These are phyloP conservation scores for Falco novaeseelandiae DNA, from an alignment of 2,797 vertebrate species.

Conservation along the genomic window DNA sequence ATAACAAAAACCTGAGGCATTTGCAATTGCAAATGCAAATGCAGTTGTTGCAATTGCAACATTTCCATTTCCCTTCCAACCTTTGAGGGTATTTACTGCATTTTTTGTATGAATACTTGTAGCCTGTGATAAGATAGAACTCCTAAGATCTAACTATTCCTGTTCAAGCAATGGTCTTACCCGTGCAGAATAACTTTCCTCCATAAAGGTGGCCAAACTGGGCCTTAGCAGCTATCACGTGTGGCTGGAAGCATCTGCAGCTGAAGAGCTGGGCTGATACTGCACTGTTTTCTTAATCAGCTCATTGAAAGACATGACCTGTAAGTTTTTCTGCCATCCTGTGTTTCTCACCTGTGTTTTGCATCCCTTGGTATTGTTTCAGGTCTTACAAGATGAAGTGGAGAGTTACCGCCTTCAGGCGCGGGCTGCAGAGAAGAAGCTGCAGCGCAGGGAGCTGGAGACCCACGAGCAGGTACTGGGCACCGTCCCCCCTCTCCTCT, in stretches of 20 bases:
- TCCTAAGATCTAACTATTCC: fast-evolving
- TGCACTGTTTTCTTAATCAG: not conserved
- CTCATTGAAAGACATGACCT: fast-evolving
- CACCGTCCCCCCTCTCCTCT: not conserved
- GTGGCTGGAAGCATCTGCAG: not conserved
- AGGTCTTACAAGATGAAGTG: slow-evolving; percentile 87
- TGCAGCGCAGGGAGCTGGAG: slow-evolving; percentile 86
- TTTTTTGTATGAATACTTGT: not conserved
- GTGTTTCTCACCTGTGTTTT: not conserved
- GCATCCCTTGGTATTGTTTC: slow-evolving; percentile 36
- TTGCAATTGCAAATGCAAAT: not conserved
- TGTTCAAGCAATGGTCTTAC: not conserved
- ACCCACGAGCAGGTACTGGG: slow-evolving; percentile 87
- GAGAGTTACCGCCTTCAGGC: slow-evolving; percentile 81
- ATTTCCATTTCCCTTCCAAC: not conserved
- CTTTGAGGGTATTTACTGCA: not conserved
- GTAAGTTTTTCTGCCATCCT: not conserved
- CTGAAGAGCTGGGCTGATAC: not conserved
- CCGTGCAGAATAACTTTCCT: not conserved
- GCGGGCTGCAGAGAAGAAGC: slow-evolving; percentile 80
- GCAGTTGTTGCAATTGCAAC: not conserved
- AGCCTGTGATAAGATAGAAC: not conserved
- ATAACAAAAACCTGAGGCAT: not conserved
- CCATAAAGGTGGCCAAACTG: not conserved
- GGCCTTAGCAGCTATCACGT: fast-evolving